Base-by-base conservation (phyloP, 2,888 invertebrate genomes). In the Noctua pronuba region DNA sequence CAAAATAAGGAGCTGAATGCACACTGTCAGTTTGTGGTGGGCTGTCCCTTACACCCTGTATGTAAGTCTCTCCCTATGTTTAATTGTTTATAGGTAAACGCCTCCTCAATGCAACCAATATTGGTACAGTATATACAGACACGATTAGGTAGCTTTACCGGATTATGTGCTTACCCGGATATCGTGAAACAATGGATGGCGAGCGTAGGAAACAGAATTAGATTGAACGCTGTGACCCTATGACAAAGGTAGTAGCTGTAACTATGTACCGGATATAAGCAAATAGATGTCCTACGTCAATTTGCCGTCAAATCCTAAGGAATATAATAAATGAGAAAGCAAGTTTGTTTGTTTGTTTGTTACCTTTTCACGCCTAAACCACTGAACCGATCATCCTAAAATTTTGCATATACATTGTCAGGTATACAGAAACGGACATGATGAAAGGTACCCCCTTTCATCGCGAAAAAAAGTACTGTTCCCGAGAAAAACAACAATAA, bases 91-190 rank as follows among this genome's bases (percentile, higher is more conserved):
- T 13, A n/a, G n/a, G 5, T 70, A 70, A 44, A 44, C 28, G 28
- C 18, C 18, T 46, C 46, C 44, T 44, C 52, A 64, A 31, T 64
- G 69, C 65, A 65, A 73, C 49, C 58, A 69, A 77, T 72, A 78
- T 60, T 69, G 28, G 28, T 21, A 68, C 41, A 52, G 11, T n/a
- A 35, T 31, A 60, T 2, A 3, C 55, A 73, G 24, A 65, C 24
- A 66, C 35, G 31, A 69, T 83, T 52, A 83, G 58, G 21, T n/a
- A 68, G 68, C 68, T 64, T 35, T 65, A 5, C 31, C 16, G 41
- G 79, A 77, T 83, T 83, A 72, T 58, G n/a, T 24, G 79, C 58
- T 78, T 65, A 83, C 35, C 72, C 41, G 49, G 68, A 60, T 68
- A 64, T 60, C 7, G n/a, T 46, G 66, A 10, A 38, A 64, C 82